phyloP scores from a whole-genome alignment of 2,113 vertebrate genomes.

The Epinephelus cyanopodus region DNA sequence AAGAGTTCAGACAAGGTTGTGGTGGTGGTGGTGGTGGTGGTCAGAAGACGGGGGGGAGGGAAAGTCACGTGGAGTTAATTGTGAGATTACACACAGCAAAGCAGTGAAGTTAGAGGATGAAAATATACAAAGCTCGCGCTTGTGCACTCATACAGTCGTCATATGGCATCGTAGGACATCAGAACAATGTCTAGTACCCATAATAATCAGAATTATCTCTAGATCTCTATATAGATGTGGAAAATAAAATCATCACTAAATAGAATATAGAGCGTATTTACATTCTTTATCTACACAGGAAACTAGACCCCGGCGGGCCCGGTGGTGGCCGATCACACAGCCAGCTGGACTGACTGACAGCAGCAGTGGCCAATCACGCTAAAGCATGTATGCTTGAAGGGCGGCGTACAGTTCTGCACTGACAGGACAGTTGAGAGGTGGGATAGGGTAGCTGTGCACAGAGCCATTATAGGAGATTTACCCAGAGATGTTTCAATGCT shows the following conservation, averaged over 20 bases:
- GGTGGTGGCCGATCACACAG: constrained; percentile 45
- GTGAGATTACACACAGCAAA: constrained; percentile 69
- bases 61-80: constrained; percentile 53
- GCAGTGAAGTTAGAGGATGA: constrained; percentile 68
- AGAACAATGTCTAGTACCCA: constrained; percentile 45
- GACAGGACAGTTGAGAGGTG: constrained; percentile 7
- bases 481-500: neutral
- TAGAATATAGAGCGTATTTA: constrained; percentile 79
- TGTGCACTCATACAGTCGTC: constrained; percentile 55
- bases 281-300: constrained; percentile 74
- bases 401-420: neutral
- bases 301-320: constrained; percentile 22
- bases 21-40: constrained; percentile 24
- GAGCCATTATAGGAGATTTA: constrained; percentile 26
- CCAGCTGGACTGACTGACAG: constrained; percentile 53
- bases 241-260: constrained; percentile 72
- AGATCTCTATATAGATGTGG: constrained; percentile 67
- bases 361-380: constrained; percentile 54
- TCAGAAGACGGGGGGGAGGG: constrained; percentile 16
- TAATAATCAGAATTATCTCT: constrained; percentile 53
- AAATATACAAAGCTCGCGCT: constrained; percentile 52
- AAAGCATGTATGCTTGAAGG: constrained; percentile 41
- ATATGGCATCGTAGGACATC: constrained; percentile 52
- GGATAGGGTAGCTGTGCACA: constrained; percentile 18
- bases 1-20: constrained; percentile 12